These are phyloP conservation scores for Rattus rattus DNA, from an alignment of 2,113 vertebrate species.

Conservation along the genomic window DNA sequence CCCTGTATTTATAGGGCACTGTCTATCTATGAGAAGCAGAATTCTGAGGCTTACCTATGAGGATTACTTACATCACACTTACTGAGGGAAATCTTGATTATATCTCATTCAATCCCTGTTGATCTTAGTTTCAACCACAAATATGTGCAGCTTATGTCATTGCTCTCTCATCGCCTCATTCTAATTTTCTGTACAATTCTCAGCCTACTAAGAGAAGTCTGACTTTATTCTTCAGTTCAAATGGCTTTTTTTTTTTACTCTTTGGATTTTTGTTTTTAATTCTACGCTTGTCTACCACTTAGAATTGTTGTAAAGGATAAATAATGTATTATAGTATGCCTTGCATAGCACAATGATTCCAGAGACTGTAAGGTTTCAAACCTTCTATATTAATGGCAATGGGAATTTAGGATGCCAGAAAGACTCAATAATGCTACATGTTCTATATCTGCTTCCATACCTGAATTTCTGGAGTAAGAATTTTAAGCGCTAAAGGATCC, in stretches of 20 bases:
- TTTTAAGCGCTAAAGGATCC: conserved; percentile 35
- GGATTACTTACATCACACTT: conserved; percentile 5
- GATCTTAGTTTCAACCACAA: neutral
- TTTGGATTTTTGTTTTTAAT: conserved; percentile 30
- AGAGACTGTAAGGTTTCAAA: neutral
- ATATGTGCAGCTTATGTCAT: conserved; percentile 38
- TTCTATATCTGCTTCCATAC: neutral
- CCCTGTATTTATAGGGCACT: neutral
- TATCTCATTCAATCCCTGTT: neutral
- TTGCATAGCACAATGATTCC: neutral
- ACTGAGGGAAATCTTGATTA: conserved; percentile 38
- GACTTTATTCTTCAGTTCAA: conserved; percentile 36
- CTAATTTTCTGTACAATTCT: neutral
- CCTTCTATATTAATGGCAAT: neutral
- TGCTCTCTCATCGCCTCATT: conserved; percentile 14
- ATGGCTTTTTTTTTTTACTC: neutral
- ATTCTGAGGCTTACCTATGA: conserved; percentile 37
- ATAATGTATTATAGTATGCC: conserved; percentile 26
- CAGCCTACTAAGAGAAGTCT: conserved; percentile 19
- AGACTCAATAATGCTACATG: neutral
- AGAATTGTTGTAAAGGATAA: conserved; percentile 4
- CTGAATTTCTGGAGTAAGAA: conserved; percentile 21
- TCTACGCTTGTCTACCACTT: conserved; percentile 5
- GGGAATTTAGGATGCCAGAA: conserved; percentile 41
- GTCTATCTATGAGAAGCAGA: conserved; percentile 23